Percentiles rank a stretch among this genome's conserved stretches.
phyloP scores from a whole-genome alignment of 2,797 vertebrate species.

The Propithecus deckenii region DNA sequence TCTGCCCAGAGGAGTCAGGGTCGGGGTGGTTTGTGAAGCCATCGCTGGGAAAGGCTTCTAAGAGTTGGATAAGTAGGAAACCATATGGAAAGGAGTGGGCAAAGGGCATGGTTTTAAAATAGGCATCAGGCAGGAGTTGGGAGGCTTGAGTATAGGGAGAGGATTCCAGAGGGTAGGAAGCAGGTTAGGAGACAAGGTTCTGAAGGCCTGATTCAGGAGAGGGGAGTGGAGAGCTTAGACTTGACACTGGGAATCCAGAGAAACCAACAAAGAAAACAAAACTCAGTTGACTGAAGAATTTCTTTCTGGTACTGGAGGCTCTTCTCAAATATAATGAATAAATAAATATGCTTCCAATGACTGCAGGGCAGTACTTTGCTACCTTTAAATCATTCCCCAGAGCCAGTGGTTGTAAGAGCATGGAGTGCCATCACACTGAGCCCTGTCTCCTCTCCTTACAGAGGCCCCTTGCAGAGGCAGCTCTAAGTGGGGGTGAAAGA shows the following conservation, averaged over 20 bases:
- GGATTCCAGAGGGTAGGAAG: neutral
- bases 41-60: neutral
- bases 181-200: neutral
- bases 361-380: constrained; percentile 11
- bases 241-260: neutral
- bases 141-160: neutral
- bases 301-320: neutral
- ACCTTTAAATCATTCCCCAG: neutral
- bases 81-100: neutral
- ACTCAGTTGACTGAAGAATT: constrained; percentile 58
- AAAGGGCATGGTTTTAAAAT: neutral
- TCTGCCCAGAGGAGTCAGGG: neutral
- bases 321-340: constrained; percentile 64
- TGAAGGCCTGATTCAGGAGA: neutral
- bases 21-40: neutral
- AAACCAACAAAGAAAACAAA: constrained; percentile 51
- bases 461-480: rapidly evolving
- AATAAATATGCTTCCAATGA: constrained; percentile 27
- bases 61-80: neutral
- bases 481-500: neutral
- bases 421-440: rapidly evolving
- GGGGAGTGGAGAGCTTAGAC: neutral
- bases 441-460: neutral
- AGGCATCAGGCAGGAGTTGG: neutral
- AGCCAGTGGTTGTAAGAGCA: neutral